Conservation (phyloP, 2,797 vertebrate genomes). For the Danio albolineatus region DNA sequence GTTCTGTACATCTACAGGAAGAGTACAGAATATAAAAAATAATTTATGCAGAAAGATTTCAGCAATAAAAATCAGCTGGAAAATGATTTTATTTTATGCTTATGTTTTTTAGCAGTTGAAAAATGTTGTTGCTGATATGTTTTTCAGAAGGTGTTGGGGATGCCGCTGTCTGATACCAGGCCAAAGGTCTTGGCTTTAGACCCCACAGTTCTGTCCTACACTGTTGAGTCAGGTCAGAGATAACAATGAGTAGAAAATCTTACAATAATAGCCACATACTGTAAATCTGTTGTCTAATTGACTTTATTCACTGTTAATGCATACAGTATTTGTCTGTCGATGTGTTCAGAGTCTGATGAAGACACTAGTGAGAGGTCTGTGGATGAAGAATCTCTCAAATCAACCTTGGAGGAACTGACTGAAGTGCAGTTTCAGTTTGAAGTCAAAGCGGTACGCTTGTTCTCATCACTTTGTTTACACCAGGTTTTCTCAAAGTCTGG, state of each 20-base stretch:
- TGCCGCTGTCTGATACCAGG: constrained; percentile 69
- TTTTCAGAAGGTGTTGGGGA: constrained; percentile 67
- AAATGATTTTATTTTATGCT: too few species aligned
- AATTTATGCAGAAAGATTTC: too few species aligned
- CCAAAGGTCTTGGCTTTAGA: constrained; percentile 66
- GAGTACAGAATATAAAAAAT: background rate
- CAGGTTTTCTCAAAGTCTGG: background rate
- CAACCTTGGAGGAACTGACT: constrained; percentile 83
- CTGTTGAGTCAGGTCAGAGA: constrained; percentile 83
- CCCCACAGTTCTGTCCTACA: constrained; percentile 74
- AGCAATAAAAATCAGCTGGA: too few species aligned
- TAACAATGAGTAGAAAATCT: background rate
- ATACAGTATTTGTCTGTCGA: background rate
- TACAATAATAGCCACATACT: background rate
- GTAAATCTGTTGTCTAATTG: background rate
- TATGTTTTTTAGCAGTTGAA: too few species aligned
- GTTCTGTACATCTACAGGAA: background rate
- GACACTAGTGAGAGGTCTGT: constrained; percentile 82
- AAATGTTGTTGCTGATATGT: constrained; percentile 10
- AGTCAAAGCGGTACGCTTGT: constrained; percentile 83
- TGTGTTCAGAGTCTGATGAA: constrained; percentile 86
- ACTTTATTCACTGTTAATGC: background rate
- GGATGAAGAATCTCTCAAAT: constrained; percentile 70
- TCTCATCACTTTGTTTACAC: background rate
- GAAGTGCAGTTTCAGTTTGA: constrained; percentile 91